A percentile compares a stretch with the other conserved stretches of the same genome.
phyloP scores from a whole-genome alignment of 2,113 vertebrate genomes.

The Nyctereutes procyonoides region DNA sequence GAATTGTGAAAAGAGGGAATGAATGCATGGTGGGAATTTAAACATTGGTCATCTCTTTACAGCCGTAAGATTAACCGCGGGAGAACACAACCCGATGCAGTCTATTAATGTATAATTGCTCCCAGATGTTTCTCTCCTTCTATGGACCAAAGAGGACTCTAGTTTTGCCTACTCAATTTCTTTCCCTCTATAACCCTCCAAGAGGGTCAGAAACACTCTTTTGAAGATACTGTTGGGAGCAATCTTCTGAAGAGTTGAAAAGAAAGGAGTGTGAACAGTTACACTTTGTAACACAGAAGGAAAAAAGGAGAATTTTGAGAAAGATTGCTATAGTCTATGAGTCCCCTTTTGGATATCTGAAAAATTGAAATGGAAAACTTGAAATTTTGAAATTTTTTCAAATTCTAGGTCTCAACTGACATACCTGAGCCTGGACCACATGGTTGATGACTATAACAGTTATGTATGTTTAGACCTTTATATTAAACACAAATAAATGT shows the following conservation, averaged over 20 bases:
- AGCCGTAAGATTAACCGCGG: background rate
- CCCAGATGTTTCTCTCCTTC: background rate
- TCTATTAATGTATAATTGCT: background rate
- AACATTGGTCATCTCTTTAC: background rate
- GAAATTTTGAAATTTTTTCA: background rate
- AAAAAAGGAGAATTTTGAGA: background rate
- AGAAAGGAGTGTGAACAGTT: background rate
- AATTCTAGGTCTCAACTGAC: background rate
- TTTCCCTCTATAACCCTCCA: background rate
- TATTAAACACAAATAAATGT: background rate
- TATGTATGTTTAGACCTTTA: background rate
- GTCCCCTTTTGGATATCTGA: background rate
- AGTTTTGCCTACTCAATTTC: background rate
- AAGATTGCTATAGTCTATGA: background rate
- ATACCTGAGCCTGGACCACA: background rate
- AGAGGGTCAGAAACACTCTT: background rate
- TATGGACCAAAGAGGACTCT: background rate
- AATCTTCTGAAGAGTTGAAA: background rate
- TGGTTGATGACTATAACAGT: background rate
- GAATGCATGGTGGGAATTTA: background rate
- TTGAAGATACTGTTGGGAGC: background rate
- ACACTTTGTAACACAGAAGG: background rate
- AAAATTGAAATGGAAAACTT: background rate
- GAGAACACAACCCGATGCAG: background rate
- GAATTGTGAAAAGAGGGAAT: background rate